A percentile compares a stretch with the other conserved stretches of the same genome.
These are phyloP conservation scores for Dasysyrphus tricinctus DNA, from an alignment of 2,888 invertebrate species.

Conservation along the genomic window DNA sequence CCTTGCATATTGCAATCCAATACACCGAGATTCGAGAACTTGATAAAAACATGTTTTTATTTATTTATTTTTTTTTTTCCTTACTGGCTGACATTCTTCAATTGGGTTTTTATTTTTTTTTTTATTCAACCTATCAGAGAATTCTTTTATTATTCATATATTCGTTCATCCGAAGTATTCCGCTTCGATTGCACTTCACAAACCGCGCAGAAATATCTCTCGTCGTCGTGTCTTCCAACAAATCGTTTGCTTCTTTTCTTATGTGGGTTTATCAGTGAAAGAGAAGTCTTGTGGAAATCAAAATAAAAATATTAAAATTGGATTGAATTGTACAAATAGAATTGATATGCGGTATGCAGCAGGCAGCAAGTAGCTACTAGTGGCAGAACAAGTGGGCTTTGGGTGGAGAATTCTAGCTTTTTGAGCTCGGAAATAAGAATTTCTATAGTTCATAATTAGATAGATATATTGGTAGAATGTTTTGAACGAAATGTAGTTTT, in stretches of 20 bases:
- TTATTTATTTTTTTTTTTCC: neutral
- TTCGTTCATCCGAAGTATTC: constrained; percentile 58
- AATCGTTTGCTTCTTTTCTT: constrained; percentile 52
- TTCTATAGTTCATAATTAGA: too few species aligned
- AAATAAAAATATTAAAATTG: constrained; percentile 54
- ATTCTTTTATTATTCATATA: constrained; percentile 63
- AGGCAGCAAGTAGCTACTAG: neutral
- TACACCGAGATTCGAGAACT: constrained; percentile 27
- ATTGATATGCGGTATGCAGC: constrained; percentile 43
- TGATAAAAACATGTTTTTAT: constrained; percentile 49
- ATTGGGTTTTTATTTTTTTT: neutral
- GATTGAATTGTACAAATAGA: constrained; percentile 67
- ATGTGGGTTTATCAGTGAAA: constrained; percentile 36
- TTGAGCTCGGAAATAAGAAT: too few species aligned
- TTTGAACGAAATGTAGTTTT: too few species aligned
- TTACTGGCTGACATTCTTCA: constrained; percentile 26
- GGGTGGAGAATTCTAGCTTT: neutral
- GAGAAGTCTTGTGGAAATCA: constrained; percentile 42
- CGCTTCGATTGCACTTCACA: constrained; percentile 35
- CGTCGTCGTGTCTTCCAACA: neutral
- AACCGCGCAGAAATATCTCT: constrained; percentile 20
- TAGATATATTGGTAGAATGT: too few species aligned
- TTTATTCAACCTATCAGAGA: constrained; percentile 29
- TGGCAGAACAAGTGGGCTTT: neutral
- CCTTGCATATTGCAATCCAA: constrained; percentile 4